These are phyloP conservation scores for Sarcophaga peregrina DNA, from an alignment of 1,140 invertebrate genomes.

Conservation along the genomic window DNA sequence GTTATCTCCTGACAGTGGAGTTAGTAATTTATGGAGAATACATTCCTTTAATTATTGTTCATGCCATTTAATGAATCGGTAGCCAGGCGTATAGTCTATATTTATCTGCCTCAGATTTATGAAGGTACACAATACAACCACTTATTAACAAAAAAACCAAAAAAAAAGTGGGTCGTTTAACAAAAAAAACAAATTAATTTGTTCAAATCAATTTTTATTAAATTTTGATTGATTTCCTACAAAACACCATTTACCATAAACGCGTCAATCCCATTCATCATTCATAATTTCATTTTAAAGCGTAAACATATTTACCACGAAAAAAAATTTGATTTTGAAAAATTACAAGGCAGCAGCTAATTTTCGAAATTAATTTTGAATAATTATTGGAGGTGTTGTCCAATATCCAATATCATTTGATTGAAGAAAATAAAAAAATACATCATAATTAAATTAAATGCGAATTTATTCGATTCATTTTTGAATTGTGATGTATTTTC, in stretches of 20 bases:
- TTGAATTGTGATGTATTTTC: not conserved
- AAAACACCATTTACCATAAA: not conserved
- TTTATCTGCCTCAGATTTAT: not conserved
- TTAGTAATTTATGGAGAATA: not conserved
- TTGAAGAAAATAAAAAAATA: constrained; percentile 3
- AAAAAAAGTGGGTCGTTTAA: constrained; percentile 14
- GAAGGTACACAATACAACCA: not conserved
- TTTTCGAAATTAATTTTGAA: not conserved
- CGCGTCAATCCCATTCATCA: not conserved
- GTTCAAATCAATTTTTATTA: not conserved
- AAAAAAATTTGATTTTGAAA: not conserved
- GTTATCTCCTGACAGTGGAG: too few species aligned
- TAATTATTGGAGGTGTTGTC: not conserved
- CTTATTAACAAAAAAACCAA: not conserved
- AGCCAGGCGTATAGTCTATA: not conserved
- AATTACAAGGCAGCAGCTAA: not conserved
- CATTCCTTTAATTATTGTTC: not conserved
- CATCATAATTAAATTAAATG: not conserved
- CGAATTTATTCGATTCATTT: not conserved
- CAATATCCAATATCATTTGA: not conserved
- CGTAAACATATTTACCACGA: not conserved
- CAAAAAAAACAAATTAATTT: not conserved
- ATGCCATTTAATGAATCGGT: not conserved
- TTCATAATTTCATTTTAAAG: not conserved
- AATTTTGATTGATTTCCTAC: constrained; percentile 5